Percentiles rank a stretch among this genome's conserved stretches.
Evolutionary conservation across 2,113 vertebrate species (phyloP).

Genomic region (Mastomys coucha): DNA sequence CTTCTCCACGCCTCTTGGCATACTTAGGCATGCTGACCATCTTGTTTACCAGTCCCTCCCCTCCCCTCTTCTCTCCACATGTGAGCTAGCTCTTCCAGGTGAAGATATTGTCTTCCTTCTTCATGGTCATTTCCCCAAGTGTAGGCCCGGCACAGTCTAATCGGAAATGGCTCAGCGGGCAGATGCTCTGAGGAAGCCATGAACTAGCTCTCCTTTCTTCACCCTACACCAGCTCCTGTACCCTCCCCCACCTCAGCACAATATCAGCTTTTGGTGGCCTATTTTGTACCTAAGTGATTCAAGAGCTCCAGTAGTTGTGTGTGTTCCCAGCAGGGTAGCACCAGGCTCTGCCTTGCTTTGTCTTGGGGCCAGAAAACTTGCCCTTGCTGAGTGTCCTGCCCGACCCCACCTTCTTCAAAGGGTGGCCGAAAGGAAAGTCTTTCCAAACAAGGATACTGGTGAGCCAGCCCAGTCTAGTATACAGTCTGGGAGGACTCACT

Average conservation of each 20-base stretch:
- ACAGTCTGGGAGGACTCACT: rapidly evolving
- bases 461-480: neutral
- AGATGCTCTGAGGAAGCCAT: too few relatives aligned
- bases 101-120: neutral
- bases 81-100: too few relatives aligned
- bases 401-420: neutral
- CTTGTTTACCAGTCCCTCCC: too few relatives aligned
- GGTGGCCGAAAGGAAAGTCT: neutral
- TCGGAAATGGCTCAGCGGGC: neutral
- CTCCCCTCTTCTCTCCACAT: neutral
- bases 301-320: neutral
- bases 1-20: neutral
- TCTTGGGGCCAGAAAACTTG: neutral
- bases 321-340: neutral
- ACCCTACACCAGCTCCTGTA: neutral
- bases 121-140: neutral
- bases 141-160: neutral
- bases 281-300: neutral
- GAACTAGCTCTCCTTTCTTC: neutral
- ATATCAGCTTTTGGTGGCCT: neutral
- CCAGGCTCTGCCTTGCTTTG: neutral
- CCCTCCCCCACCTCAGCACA: neutral
- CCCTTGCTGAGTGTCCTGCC: neutral
- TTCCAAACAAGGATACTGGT: neutral
- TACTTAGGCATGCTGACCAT: too few relatives aligned